A percentile compares a stretch with the other conserved stretches of the same genome.
Evolutionary conservation across 2,113 vertebrate species (phyloP).

Genomic region (Hippocampus mohnikei): DNA sequence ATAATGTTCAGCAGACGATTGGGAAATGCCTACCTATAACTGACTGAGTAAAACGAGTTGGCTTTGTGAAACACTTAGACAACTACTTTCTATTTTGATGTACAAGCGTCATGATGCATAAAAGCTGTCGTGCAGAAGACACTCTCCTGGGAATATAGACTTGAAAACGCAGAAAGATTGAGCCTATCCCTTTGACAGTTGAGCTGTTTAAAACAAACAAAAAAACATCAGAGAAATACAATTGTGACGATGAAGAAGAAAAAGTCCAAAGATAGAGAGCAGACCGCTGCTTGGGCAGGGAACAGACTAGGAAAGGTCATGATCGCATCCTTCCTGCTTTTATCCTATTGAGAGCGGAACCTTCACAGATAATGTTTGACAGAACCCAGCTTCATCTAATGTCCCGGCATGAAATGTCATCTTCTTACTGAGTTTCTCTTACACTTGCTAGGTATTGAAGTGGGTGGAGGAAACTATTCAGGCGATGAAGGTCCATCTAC

Average conservation of each 20-base stretch:
- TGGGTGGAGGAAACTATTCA: constrained; percentile 93
- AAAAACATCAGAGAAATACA: constrained; percentile 44
- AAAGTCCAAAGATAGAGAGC: constrained; percentile 43
- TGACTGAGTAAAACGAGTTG: constrained; percentile 20
- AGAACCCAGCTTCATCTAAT: constrained; percentile 2
- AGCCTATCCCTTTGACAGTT: constrained; percentile 66
- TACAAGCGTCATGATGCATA: constrained; percentile 44
- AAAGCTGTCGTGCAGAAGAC: constrained; percentile 33
- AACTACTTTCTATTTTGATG: constrained; percentile 26
- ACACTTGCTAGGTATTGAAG: constrained; percentile 79
- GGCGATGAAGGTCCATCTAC: constrained; percentile 86
- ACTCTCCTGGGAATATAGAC: constrained; percentile 49
- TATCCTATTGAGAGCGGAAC: not conserved
- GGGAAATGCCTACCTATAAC: constrained; percentile 10
- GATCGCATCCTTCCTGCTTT: constrained; percentile 32
- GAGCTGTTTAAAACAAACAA: constrained; percentile 54
- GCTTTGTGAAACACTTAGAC: constrained; percentile 9
- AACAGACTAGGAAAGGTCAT: constrained; percentile 6
- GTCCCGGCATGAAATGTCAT: not conserved
- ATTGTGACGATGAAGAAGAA: constrained; percentile 42
- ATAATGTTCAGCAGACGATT: constrained; percentile 16
- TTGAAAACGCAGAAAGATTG: constrained; percentile 60
- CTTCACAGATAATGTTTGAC: constrained; percentile 25
- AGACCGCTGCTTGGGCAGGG: constrained; percentile 18
- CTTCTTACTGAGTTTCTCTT: constrained; percentile 2